Evolutionary conservation across 2,888 invertebrate species (phyloP).

Genomic region (Caenorhabditis angaria): DNA sequence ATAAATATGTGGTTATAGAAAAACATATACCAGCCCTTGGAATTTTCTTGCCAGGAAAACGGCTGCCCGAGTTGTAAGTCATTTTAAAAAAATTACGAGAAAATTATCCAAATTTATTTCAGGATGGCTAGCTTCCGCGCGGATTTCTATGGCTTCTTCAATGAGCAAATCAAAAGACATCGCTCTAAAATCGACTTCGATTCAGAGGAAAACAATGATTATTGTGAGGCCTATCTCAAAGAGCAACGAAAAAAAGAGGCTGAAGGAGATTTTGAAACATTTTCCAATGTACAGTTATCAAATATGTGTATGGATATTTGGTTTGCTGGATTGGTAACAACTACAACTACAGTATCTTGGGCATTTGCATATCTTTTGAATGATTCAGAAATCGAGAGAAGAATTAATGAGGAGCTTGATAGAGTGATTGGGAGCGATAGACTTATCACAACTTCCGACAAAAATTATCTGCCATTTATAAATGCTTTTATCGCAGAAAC

Average conservation of each 20-base stretch:
- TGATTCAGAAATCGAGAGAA: conserved; percentile 36
- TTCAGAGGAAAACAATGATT: no score
- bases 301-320: conserved; percentile 36
- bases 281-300: conserved; percentile 22
- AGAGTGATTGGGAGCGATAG: conserved; percentile 48
- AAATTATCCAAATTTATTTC: background rate
- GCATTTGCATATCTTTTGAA: conserved; percentile 23
- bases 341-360: conserved; percentile 27
- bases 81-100: background rate
- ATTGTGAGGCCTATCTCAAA: no score
- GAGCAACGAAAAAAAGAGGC: no score
- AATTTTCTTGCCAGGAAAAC: conserved; percentile 13
- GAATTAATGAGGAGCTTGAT: conserved; percentile 51
- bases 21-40: conserved; percentile 10
- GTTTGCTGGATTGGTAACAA: conserved; percentile 28
- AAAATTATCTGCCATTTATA: conserved; percentile 43
- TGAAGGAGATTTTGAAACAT: no score
- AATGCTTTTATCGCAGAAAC: conserved; percentile 49
- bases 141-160: conserved; percentile 35
- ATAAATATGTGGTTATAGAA: conserved; percentile 10
- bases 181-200: conserved; percentile 34
- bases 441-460: conserved; percentile 48
- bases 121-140: conserved; percentile 16
- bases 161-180: conserved; percentile 36
- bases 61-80: background rate